Evolutionary conservation across 2,888 invertebrate genomes (phyloP).

Genomic region (Drosophila sordidula): DNA sequence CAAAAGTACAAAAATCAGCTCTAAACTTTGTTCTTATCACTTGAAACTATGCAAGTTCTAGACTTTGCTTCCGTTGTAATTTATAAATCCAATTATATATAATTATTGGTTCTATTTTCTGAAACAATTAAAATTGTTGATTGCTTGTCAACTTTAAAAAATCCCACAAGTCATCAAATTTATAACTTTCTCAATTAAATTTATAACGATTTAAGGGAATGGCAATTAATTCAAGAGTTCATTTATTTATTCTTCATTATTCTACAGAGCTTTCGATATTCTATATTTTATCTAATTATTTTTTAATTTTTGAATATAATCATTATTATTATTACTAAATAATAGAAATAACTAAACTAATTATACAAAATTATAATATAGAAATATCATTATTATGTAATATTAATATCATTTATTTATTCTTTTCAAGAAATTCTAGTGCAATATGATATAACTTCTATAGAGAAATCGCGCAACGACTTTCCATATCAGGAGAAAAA

Average conservation of each 20-base stretch:
- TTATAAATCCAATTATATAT: neutral
- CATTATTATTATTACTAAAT: too few relatives aligned
- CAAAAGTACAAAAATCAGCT: neutral
- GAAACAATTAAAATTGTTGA: neutral
- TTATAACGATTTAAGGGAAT: neutral
- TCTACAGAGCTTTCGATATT: too few relatives aligned
- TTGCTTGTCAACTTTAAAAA: neutral
- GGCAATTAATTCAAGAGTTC: neutral
- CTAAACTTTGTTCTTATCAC: slow-evolving; percentile 29
- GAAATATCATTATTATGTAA: too few relatives aligned
- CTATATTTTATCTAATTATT: too few relatives aligned
- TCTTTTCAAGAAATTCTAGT: neutral
- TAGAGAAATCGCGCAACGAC: neutral
- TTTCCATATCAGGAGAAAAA: neutral
- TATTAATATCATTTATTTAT: too few relatives aligned
- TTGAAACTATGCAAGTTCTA: slow-evolving; percentile 1
- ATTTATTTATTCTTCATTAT: neutral
- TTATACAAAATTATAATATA: too few relatives aligned
- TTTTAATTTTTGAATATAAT: neutral
- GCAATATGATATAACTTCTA: neutral
- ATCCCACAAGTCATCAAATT: neutral
- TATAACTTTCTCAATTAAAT: neutral
- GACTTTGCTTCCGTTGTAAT: slow-evolving; percentile 6
- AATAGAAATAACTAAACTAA: too few relatives aligned
- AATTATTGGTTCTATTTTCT: neutral